Percentiles rank a stretch among this genome's conserved stretches.
These are phyloP conservation scores for Aphelenchoides fujianensis DNA, from an alignment of 1,140 invertebrate genomes.

Conservation along the genomic window DNA sequence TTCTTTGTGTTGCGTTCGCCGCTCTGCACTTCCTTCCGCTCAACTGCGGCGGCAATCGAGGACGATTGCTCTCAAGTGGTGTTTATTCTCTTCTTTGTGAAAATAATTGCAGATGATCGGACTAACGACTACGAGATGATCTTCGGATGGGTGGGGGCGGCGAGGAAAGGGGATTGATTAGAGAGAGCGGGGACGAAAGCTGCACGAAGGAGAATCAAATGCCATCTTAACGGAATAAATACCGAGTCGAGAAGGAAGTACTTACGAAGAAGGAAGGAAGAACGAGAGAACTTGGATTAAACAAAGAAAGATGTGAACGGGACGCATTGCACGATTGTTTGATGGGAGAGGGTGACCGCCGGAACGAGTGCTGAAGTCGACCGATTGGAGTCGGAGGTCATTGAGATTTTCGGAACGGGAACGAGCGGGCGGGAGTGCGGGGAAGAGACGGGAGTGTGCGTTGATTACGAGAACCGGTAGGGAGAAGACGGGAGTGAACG, in stretches of 20 bases:
- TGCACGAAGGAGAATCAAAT: background rate
- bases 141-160: background rate
- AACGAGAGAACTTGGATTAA: too few species aligned
- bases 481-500: too few species aligned
- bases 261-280: background rate
- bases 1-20: too few species aligned
- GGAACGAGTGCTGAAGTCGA: background rate
- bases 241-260: background rate
- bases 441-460: too few species aligned
- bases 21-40: background rate
- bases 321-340: background rate
- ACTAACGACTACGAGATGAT: constrained; percentile 3
- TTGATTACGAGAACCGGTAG: background rate
- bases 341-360: background rate
- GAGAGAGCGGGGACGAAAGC: too few species aligned
- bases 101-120: too few species aligned
- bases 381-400: background rate
- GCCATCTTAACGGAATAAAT: background rate
- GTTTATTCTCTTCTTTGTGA: too few species aligned
- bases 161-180: background rate
- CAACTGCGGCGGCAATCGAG: background rate
- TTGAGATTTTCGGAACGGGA: background rate
- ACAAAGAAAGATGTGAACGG: background rate
- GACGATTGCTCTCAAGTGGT: too few species aligned
- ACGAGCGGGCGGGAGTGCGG: too few species aligned